Base-by-base conservation (phyloP, 2,113 vertebrate species). In the Thunnus maccoyii region DNA sequence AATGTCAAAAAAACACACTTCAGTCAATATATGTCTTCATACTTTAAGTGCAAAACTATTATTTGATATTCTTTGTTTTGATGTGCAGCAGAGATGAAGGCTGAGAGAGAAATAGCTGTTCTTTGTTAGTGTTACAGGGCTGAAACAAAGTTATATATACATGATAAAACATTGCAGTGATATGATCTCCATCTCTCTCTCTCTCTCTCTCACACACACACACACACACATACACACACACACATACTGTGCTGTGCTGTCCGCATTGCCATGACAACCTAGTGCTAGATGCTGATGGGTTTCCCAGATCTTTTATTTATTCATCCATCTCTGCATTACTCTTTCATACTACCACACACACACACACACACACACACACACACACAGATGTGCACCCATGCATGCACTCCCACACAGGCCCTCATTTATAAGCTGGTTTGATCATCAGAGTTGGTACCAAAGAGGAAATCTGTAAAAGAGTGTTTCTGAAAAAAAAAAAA, bases 191-290 rank as follows among this genome's bases (percentile, higher is more conserved):
- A 16, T 57, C 63, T 65, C 60, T 52, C 83, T 63, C 20, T 71
- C 65, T 72, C 79, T 4, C 75, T 57, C 72, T 30, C 62, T 51
- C 77, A 46, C 80, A 46, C 61, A 81, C 62, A 74, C 20, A 56
- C 69, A 62, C 65, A 72, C 71, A 58, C 61, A 58, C 63, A 54
- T 48, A 81, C 62, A 74, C 20, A 56, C 69, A 62, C 65, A 72
- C 75, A 58, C 57, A 58, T 58, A 54, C 52, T 20, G 20, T 70
- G 70, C 84, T 63, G 63, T 62, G 72, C 88, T 86, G 86, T 85
- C 87, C 12, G 60, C 86, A 94, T 93, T 77, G 88, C 89, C 92
- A 94, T 94, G 93, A 92, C 93, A 93, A 94, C 92, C 63, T 22
- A 69, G 77, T 62, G 78, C 90, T 65, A 50, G 81, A 88, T 90